phyloP scores from a whole-genome alignment of 2,888 invertebrate genomes.

The Mimumesa dahlbomi region DNA sequence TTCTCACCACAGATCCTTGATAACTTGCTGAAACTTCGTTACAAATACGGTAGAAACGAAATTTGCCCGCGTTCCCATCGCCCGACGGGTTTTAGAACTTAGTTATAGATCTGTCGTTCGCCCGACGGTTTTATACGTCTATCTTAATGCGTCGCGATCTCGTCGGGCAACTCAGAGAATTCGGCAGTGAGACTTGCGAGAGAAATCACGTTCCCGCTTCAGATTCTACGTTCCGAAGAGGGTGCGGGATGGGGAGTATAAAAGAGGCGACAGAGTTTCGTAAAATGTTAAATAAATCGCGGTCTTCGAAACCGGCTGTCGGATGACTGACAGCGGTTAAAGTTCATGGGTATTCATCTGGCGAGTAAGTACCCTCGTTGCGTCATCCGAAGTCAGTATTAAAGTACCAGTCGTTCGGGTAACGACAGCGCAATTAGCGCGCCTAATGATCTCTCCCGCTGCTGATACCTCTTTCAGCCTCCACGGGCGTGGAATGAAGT shows the following conservation, averaged over 20 bases:
- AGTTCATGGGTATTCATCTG: neutral
- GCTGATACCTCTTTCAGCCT: neutral
- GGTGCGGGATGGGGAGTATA: too few species aligned
- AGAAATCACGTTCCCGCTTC: too few species aligned
- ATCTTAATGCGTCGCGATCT: neutral
- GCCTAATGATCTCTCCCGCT: slow-evolving; percentile 22
- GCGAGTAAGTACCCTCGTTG: slow-evolving; percentile 1
- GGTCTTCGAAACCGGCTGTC: too few species aligned
- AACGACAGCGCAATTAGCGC: slow-evolving; percentile 37
- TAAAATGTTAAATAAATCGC: too few species aligned
- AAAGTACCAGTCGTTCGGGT: slow-evolving; percentile 14
- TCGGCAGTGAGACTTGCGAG: too few species aligned
- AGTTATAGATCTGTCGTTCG: neutral
- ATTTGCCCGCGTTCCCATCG: slow-evolving; percentile 13
- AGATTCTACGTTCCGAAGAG: too few species aligned
- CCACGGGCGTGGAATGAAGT: slow-evolving; percentile 5
- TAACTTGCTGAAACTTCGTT: slow-evolving; percentile 56
- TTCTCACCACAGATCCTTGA: slow-evolving; percentile 40
- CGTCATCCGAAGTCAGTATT: neutral
- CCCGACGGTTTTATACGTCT: neutral
- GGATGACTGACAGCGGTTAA: neutral
- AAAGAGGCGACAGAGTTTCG: too few species aligned
- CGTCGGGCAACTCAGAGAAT: too few species aligned
- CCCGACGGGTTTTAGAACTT: slow-evolving; percentile 3
- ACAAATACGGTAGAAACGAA: slow-evolving; percentile 45